Conservation (phyloP, 2,113 vertebrate species). For the Cyphomyrus plagiostoma region DNA sequence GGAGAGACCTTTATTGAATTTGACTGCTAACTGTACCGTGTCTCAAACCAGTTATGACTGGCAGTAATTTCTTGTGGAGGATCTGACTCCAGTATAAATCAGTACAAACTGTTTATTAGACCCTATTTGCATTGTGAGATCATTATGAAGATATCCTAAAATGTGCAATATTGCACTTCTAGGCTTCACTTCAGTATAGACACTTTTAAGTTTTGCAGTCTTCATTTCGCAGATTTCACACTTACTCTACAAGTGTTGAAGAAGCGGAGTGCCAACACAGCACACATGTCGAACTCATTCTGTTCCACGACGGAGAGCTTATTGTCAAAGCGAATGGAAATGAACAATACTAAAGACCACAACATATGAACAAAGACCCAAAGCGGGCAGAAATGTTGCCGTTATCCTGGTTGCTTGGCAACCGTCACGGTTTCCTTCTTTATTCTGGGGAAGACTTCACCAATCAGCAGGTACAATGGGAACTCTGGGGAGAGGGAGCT, state of each 20-base stretch:
- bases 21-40: neutral
- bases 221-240: neutral
- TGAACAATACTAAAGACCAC: neutral
- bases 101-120: neutral
- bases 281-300: neutral
- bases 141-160: neutral
- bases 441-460: neutral
- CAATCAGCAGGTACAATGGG: neutral
- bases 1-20: neutral
- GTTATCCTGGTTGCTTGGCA: slow-evolving; percentile 19
- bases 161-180: neutral
- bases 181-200: neutral
- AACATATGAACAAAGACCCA: neutral
- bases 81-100: neutral
- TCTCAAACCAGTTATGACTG: slow-evolving; percentile 1
- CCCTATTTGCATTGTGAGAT: neutral
- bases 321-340: neutral
- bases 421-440: neutral
- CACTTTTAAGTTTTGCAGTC: neutral
- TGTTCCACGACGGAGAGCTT: neutral
- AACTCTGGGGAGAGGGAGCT: neutral
- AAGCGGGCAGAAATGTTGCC: neutral
- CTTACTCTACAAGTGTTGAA: neutral
- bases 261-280: neutral
- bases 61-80: neutral